These are phyloP conservation scores for Bombylius discolor DNA, from an alignment of 2,888 invertebrate genomes.

Conservation along the genomic window DNA sequence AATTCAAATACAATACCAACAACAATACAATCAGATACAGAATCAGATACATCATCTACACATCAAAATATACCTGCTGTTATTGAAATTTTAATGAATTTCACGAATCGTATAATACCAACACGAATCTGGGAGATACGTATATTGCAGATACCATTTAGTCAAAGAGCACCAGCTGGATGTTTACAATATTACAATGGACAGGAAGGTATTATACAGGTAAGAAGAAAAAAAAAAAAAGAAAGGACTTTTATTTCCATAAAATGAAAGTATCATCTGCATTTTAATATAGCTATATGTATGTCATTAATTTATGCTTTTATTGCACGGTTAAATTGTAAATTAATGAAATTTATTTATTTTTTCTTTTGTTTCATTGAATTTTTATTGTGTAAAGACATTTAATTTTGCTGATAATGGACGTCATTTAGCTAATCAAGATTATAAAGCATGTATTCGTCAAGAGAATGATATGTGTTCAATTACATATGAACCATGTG, in stretches of 20 bases:
- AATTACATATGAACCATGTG: constrained; percentile 63
- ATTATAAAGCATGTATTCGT: constrained; percentile 63
- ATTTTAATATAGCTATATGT: no score
- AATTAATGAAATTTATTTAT: no score
- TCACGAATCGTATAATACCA: constrained; percentile 49
- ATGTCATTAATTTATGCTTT: no score
- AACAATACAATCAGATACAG: background rate
- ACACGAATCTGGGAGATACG: constrained; percentile 67
- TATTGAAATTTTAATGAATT: constrained; percentile 36
- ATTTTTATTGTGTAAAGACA: constrained; percentile 36
- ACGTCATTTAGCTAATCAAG: constrained; percentile 62
- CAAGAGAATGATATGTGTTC: constrained; percentile 59
- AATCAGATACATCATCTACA: constrained; percentile 7
- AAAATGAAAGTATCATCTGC: background rate
- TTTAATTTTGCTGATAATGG: constrained; percentile 76
- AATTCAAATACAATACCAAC: constrained; percentile 16
- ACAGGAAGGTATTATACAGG: constrained; percentile 41
- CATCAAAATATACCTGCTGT: constrained; percentile 14
- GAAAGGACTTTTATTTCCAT: background rate
- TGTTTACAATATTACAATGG: constrained; percentile 62
- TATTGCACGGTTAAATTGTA: no score
- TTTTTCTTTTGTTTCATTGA: no score
- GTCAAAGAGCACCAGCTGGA: constrained; percentile 60
- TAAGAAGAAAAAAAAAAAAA: constrained; percentile 3
- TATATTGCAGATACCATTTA: constrained; percentile 63